Evolutionary conservation across 1,140 invertebrate species (phyloP).

Genomic region (Drosophila novamexicana): DNA sequence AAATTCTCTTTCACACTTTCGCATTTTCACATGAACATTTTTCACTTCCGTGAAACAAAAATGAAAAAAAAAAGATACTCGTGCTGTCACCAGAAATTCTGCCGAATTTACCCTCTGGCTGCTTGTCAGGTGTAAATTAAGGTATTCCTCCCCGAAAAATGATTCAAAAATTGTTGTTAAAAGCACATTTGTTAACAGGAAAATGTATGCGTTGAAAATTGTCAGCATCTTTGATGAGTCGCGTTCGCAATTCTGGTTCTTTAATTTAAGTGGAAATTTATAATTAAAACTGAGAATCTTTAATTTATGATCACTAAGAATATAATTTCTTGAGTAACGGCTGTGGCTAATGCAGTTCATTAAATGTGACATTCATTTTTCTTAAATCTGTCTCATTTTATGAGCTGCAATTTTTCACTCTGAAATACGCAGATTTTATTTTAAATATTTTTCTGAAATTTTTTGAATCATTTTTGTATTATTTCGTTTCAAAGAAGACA

Average conservation of each 20-base stretch:
- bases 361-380: neutral
- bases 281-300: slow-evolving; percentile 6
- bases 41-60: slow-evolving; percentile 31
- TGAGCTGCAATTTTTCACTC: neutral
- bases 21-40: slow-evolving; percentile 31
- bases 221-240: neutral
- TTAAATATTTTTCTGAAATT: neutral
- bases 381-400: neutral
- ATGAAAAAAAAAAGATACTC: slow-evolving; percentile 11
- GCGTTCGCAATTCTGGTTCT: neutral
- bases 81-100: slow-evolving; percentile 27
- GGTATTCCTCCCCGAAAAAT: slow-evolving; percentile 12
- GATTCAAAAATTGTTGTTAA: slow-evolving; percentile 36
- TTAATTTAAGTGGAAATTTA: slow-evolving; percentile 27
- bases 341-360: slow-evolving; percentile 7
- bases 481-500: too few relatives aligned
- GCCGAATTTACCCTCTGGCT: slow-evolving; percentile 27
- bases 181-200: slow-evolving; percentile 20
- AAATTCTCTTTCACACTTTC: slow-evolving; percentile 24
- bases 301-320: slow-evolving; percentile 12
- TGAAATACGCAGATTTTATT: neutral
- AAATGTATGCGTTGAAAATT: slow-evolving; percentile 41
- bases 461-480: neutral
- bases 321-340: neutral
- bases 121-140: slow-evolving; percentile 54